Conservation (phyloP, 37 sponge, comb jelly and placozoan species). For the Amphimedon queenslandica region DNA sequence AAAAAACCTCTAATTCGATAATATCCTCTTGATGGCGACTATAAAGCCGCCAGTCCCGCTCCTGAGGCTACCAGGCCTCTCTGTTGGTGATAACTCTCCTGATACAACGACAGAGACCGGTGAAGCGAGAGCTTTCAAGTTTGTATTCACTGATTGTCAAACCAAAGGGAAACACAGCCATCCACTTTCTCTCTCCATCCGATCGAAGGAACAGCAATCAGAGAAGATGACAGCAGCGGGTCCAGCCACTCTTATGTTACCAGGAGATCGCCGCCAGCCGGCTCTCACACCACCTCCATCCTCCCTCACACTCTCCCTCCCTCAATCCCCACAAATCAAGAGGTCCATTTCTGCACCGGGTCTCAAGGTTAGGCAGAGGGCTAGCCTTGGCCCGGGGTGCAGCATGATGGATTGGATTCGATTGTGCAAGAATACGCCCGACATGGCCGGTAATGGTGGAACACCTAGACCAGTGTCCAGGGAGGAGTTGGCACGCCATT, state of each 20-base stretch:
- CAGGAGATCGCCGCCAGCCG: neutral
- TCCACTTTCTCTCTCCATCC: too few species aligned
- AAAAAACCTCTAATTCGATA: too few species aligned
- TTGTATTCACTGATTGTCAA: too few species aligned
- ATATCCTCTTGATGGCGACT: too few species aligned
- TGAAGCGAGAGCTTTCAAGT: too few species aligned
- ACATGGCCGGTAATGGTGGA: conserved; percentile 47
- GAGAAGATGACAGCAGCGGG: conserved; percentile 3
- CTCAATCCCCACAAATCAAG: neutral
- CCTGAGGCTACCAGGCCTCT: too few species aligned
- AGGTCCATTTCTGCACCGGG: neutral
- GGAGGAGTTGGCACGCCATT: conserved; percentile 76
- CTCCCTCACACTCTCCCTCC: neutral
- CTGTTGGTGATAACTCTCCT: too few species aligned
- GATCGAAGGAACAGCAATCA: conserved; percentile 2
- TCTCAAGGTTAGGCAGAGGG: conserved; percentile 6
- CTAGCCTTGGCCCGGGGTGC: conserved; percentile 74
- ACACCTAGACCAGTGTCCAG: conserved; percentile 34
- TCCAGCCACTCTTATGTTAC: neutral
- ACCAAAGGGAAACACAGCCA: too few species aligned
- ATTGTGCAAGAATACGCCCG: conserved; percentile 42
- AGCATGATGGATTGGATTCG: conserved; percentile 90
- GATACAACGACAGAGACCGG: too few species aligned
- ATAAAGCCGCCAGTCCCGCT: too few species aligned
- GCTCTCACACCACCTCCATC: neutral